These are phyloP conservation scores for Pleuronectes platessa DNA, from an alignment of 2,113 vertebrate species.

Conservation along the genomic window DNA sequence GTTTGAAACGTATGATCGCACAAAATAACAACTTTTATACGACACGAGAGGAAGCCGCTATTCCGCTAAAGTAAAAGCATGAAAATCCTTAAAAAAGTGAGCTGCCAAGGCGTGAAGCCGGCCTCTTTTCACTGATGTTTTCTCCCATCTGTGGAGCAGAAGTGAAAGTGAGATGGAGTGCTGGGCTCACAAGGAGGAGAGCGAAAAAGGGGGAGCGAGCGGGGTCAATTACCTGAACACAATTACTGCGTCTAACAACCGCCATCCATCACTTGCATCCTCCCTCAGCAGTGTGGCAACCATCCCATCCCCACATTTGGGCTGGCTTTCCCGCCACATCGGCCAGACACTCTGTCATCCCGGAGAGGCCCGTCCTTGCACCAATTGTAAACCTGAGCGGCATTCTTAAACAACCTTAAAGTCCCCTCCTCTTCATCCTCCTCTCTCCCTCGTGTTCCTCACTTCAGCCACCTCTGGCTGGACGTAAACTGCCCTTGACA, in stretches of 20 bases:
- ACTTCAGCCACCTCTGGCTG: slow-evolving; percentile 45
- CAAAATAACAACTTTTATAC: slow-evolving; percentile 8
- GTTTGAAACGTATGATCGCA: slow-evolving; percentile 4
- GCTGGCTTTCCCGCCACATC: slow-evolving; percentile 75
- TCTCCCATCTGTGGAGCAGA: slow-evolving; percentile 58
- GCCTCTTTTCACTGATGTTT: slow-evolving; percentile 57
- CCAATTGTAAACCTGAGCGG: slow-evolving; percentile 78
- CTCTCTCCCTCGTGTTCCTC: slow-evolving; percentile 39
- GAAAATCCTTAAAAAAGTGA: slow-evolving; percentile 50
- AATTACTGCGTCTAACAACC: slow-evolving; percentile 83
- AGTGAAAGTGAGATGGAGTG: slow-evolving; percentile 72
- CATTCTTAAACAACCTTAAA: slow-evolving; percentile 73
- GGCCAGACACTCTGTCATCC: slow-evolving; percentile 80
- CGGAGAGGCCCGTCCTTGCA: slow-evolving; percentile 61
- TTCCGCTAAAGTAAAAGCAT: slow-evolving; percentile 35
- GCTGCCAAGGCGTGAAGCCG: slow-evolving; percentile 33
- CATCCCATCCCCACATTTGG: slow-evolving; percentile 69
- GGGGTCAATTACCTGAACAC: slow-evolving; percentile 83
- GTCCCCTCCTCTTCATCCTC: slow-evolving; percentile 23
- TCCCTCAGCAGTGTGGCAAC: slow-evolving; percentile 64
- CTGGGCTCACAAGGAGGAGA: slow-evolving; percentile 52
- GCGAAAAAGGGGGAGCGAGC: slow-evolving; percentile 54
- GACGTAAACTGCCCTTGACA: slow-evolving; percentile 61
- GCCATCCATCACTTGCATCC: slow-evolving; percentile 81
- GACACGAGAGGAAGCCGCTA: slow-evolving; percentile 20